phyloP scores from a whole-genome alignment of 2,888 invertebrate genomes.

The Alviniconcha strummeri region DNA sequence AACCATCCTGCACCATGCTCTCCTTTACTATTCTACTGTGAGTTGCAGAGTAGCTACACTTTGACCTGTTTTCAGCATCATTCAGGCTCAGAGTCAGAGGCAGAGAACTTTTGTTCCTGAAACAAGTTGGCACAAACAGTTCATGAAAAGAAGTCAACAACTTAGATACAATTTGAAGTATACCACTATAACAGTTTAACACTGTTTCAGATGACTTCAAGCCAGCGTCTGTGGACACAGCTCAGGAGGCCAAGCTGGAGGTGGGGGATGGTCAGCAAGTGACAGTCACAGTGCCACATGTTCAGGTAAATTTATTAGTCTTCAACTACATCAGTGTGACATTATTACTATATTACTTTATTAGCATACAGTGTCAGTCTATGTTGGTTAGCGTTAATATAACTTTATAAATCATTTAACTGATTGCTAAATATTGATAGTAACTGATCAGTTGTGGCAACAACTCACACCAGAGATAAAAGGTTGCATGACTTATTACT shows the following conservation, averaged over 20 bases:
- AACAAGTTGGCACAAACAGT: not conserved
- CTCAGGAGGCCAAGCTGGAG: constrained; percentile 92
- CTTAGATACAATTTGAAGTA: too few species aligned
- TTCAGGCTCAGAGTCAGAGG: not conserved
- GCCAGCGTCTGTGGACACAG: constrained; percentile 96
- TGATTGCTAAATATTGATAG: not conserved
- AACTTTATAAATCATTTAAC: not conserved
- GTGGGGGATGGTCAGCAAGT: constrained; percentile 87
- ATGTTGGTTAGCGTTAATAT: not conserved
- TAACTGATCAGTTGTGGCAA: too few species aligned
- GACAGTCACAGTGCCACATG: constrained; percentile 95
- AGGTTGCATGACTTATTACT: too few species aligned
- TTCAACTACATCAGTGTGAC: too few species aligned
- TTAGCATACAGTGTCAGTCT: not conserved
- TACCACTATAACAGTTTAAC: too few species aligned
- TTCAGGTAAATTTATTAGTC: constrained; percentile 77
- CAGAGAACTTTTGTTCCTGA: not conserved
- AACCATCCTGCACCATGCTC: too few species aligned
- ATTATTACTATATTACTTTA: not conserved
- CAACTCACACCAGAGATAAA: too few species aligned
- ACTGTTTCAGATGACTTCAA: constrained; percentile 92
- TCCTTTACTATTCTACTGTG: too few species aligned
- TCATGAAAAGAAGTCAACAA: not conserved
- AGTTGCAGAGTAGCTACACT: not conserved
- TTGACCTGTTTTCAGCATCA: not conserved